These are phyloP conservation scores for Chrosomus eos DNA, from an alignment of 2,797 vertebrate species.

Conservation along the genomic window DNA sequence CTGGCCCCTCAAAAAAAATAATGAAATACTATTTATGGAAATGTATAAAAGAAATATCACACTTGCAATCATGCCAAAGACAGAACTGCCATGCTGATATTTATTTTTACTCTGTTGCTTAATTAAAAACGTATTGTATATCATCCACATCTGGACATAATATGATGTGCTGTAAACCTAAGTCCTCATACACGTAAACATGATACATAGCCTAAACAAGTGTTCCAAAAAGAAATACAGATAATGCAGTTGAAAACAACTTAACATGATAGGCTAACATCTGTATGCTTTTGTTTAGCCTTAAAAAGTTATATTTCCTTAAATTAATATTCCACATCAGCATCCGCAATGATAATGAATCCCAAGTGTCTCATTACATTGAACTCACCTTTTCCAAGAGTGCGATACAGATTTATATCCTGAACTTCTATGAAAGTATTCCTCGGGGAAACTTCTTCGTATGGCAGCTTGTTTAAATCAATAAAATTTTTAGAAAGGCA, in stretches of 20 bases:
- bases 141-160: neutral
- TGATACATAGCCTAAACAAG: neutral
- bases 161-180: neutral
- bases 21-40: neutral
- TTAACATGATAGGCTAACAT: neutral
- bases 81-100: neutral
- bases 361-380: neutral
- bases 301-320: neutral
- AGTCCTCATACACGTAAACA: neutral
- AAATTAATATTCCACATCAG: neutral
- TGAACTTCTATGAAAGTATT: conserved; percentile 15
- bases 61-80: neutral
- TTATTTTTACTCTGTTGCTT: neutral
- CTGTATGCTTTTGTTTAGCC: neutral
- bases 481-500: neutral
- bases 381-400: conserved; percentile 13
- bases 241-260: neutral
- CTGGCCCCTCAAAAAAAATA: no score
- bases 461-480: neutral
- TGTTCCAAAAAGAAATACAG: neutral
- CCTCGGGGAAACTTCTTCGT: neutral
- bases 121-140: neutral
- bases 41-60: neutral
- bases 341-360: neutral
- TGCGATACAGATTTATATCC: neutral